Evolutionary conservation across 2,113 vertebrate species (phyloP), one percentile per base, ranked within the genome.

Genomic region (Anser brachyrhynchus): DNA sequence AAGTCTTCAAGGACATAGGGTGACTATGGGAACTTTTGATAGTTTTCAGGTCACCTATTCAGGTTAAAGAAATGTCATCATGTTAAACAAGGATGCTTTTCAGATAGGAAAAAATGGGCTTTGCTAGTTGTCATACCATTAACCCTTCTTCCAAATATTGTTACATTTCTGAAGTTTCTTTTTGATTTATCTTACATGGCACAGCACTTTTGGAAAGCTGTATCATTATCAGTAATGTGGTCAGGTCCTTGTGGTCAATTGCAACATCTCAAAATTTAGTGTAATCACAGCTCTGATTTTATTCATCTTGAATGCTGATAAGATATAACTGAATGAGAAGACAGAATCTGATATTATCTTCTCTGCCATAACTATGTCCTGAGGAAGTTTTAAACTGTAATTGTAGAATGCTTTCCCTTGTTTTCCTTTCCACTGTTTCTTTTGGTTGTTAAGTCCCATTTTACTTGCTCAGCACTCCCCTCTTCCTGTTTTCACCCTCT

Each of bases 71-170:
- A 84, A 70, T 37, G 8, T 17, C 18, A 61, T 74, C n/a, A 51
- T 21, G 72, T 37, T 82, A 41, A 87, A 82, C 13, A 46, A 25
- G 22, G 29, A 43, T 84, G 46, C 9, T 83, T 78, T 93, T 58
- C 35, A 74, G 37, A 64, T 55, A 15, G 28, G 0, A 0, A 85
- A 66, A 65, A 86, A 59, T 3, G 5, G 6, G 9, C 25, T 54
- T 46, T 87, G 9, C 5, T 31, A 43, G 26, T 76, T 79, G 75
- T 20, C 18, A 10, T 54, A 65, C 17, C 13, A 33, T 39, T 57
- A 19, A 67, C 46, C 46, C 11, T 81, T 39, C 20, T 16, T 86
- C 33, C 29, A 92, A 81, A 82, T 10, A 29, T 52, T 8, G 35
- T 59, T 75, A 28, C 21, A 67, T 55, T 84, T 61, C 49, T 78